Percentiles rank a stretch among this genome's conserved stretches.
These are phyloP conservation scores for Drosophila koepferae DNA, from an alignment of 2,888 invertebrate genomes.

Conservation along the genomic window DNA sequence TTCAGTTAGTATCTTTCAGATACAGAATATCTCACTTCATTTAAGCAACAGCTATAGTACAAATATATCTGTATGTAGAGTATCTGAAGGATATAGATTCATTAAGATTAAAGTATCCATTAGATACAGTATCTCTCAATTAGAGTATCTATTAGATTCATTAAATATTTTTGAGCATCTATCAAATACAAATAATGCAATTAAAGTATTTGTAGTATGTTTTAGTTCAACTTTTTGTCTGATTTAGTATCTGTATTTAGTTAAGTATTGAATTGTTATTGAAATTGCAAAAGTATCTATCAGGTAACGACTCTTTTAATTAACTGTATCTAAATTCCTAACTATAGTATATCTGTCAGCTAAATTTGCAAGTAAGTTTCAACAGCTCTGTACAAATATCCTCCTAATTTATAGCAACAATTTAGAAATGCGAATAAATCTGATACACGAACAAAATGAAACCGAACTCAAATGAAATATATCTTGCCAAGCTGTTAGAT, in stretches of 20 bases:
- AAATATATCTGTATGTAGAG: no score
- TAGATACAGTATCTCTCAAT: neutral
- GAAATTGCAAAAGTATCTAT: neutral
- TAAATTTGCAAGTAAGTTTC: neutral
- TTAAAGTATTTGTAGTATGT: no score
- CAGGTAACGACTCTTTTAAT: neutral
- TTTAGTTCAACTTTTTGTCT: no score
- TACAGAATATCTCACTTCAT: neutral
- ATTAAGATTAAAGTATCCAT: neutral
- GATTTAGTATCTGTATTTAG: no score
- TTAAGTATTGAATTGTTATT: no score
- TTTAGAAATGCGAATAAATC: constrained; percentile 26
- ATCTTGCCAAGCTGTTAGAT: constrained; percentile 44
- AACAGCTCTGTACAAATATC: neutral
- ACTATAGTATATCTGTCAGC: neutral
- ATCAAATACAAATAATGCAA: no score
- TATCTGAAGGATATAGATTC: no score
- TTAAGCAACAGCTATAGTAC: no score
- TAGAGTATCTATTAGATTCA: neutral
- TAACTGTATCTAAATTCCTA: neutral
- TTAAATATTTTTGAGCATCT: neutral
- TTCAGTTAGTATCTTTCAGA: neutral
- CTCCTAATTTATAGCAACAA: constrained; percentile 12
- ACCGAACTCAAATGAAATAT: constrained; percentile 28
- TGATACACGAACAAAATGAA: constrained; percentile 46